These are phyloP conservation scores for Drosophila fulvimacula DNA, from an alignment of 2,888 invertebrate species.

Conservation along the genomic window DNA sequence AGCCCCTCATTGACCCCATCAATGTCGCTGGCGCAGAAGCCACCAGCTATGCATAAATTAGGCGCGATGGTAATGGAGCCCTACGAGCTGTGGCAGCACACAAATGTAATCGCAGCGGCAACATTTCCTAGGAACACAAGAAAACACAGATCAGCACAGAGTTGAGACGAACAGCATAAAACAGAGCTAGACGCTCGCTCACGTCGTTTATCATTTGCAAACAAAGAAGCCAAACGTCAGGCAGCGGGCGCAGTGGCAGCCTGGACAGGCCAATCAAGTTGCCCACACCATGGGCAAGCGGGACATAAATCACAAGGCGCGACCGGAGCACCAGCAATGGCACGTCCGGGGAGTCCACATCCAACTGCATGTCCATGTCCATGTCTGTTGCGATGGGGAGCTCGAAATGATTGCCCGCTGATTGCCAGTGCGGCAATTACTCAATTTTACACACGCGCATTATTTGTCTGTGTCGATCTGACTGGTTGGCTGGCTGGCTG, in stretches of 20 bases:
- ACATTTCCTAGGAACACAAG: constrained; percentile 55
- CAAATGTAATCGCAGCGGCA: constrained; percentile 61
- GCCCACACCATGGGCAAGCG: constrained; percentile 64
- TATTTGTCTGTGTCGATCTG: constrained; percentile 78
- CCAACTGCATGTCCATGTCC: constrained; percentile 44
- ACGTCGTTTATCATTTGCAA: constrained; percentile 78
- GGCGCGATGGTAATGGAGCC: constrained; percentile 58
- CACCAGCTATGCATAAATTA: constrained; percentile 71
- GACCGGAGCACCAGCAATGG: constrained; percentile 45
- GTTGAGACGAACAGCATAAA: constrained; percentile 1
- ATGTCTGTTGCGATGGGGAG: constrained; percentile 47
- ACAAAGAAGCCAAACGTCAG: constrained; percentile 71
- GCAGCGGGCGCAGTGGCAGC: constrained; percentile 48
- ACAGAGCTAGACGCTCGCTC: constrained; percentile 49
- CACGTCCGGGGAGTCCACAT: constrained; percentile 44
- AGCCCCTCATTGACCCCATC: constrained; percentile 49
- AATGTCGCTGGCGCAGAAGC: constrained; percentile 47
- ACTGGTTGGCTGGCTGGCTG: background rate
- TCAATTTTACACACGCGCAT: constrained; percentile 80
- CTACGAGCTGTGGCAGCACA: constrained; percentile 35
- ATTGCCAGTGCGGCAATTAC: constrained; percentile 79
- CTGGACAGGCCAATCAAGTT: constrained; percentile 68
- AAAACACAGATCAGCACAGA: constrained; percentile 14
- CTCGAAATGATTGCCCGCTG: constrained; percentile 78
- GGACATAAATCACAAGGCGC: constrained; percentile 78